A percentile compares a stretch with the other conserved stretches of the same genome.
Conservation (phyloP, 2,797 vertebrate genomes). For the Channa striata region DNA sequence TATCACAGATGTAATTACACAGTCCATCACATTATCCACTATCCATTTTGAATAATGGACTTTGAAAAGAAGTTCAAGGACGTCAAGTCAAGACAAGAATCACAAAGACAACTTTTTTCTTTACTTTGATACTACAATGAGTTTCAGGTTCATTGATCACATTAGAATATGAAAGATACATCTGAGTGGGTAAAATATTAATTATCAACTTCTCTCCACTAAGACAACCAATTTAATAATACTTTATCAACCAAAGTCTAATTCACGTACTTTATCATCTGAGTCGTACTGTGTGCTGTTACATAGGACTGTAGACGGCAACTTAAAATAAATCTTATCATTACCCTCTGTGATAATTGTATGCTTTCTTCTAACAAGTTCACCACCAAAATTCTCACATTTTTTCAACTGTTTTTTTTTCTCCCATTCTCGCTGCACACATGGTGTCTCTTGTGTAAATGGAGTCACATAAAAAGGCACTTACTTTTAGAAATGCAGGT, state of each 20-base stretch:
- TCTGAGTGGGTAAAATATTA: slow-evolving; percentile 31
- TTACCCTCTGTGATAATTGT: slow-evolving; percentile 18
- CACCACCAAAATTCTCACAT: not conserved
- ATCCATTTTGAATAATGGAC: slow-evolving; percentile 70
- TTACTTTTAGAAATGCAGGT: not conserved
- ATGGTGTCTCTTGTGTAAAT: not conserved
- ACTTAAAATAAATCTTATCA: slow-evolving; percentile 16
- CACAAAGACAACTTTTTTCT: slow-evolving; percentile 7
- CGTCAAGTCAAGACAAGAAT: slow-evolving; percentile 49
- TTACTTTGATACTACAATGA: slow-evolving; percentile 57
- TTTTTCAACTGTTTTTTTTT: slow-evolving; percentile 1
- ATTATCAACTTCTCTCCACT: slow-evolving; percentile 18
- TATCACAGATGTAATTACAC: slow-evolving; percentile 78
- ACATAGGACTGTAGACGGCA: not conserved
- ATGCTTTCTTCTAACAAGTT: not conserved
- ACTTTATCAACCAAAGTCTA: not conserved
- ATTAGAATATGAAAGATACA: slow-evolving; percentile 38
- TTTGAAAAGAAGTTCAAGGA: slow-evolving; percentile 58
- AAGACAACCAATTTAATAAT: not conserved
- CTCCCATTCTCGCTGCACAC: not conserved
- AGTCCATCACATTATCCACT: slow-evolving; percentile 74
- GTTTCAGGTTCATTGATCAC: slow-evolving; percentile 54
- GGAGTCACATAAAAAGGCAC: not conserved
- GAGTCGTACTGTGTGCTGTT: not conserved
- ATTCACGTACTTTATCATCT: not conserved